phyloP scores from a whole-genome alignment of 2,888 invertebrate species.

The Gandaritis pyraliata region DNA sequence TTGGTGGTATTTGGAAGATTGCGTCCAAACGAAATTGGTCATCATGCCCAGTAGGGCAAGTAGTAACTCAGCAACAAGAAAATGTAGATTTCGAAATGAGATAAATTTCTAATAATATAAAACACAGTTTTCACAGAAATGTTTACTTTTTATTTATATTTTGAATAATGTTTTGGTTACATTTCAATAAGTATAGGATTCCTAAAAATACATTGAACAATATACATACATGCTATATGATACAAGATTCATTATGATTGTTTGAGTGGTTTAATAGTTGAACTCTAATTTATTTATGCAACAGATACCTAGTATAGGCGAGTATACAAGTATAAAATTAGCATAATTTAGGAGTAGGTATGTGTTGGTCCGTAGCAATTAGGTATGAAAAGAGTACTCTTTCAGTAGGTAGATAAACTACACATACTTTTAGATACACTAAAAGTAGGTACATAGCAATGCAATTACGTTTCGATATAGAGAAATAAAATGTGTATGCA shows the following conservation, averaged over 20 bases:
- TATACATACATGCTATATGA: conserved; percentile 81
- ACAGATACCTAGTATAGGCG: conserved; percentile 36
- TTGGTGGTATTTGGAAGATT: conserved; percentile 64
- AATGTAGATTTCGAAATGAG: conserved; percentile 35
- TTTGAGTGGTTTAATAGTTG: conserved; percentile 39
- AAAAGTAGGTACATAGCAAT: conserved; percentile 20
- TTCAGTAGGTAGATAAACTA: background rate
- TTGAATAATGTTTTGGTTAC: conserved; percentile 84
- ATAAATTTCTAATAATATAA: conserved; percentile 34
- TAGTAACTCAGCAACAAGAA: conserved; percentile 75
- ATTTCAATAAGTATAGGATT: conserved; percentile 74
- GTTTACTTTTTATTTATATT: conserved; percentile 74
- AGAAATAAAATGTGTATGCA: conserved; percentile 41
- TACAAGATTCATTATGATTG: conserved; percentile 75
- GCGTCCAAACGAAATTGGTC: conserved; percentile 70
- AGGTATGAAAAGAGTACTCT: conserved; percentile 23
- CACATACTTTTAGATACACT: conserved; percentile 7
- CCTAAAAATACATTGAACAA: conserved; percentile 80
- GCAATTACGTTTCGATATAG: conserved; percentile 19
- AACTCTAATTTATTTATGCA: conserved; percentile 33
- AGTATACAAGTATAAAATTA: conserved; percentile 64
- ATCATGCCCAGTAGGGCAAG: conserved; percentile 76
- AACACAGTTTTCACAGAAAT: conserved; percentile 66
- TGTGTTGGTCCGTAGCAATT: conserved; percentile 71
- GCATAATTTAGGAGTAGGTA: conserved; percentile 57